Evolutionary conservation across 1,140 invertebrate species (phyloP).

Genomic region (Leptestheria dahalacensis): DNA sequence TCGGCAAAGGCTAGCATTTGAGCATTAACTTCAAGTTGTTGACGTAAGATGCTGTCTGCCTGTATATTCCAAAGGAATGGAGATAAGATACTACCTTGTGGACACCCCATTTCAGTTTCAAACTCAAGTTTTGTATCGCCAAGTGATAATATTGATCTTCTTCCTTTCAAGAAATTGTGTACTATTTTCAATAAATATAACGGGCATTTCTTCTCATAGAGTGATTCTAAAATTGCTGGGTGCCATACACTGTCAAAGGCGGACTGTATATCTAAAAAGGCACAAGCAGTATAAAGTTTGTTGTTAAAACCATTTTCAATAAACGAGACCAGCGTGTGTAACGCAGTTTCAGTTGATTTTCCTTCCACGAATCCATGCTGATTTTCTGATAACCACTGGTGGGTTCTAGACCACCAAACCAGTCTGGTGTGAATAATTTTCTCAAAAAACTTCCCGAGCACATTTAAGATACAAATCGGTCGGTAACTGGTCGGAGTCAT

Average conservation of each 20-base stretch:
- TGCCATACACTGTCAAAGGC: not conserved
- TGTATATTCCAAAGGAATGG: not conserved
- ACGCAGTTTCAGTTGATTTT: not conserved
- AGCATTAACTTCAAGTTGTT: not conserved
- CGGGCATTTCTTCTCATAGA: not conserved
- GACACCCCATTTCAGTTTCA: not conserved
- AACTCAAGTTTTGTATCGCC: not conserved
- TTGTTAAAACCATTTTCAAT: constrained; percentile 3
- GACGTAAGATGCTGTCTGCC: not conserved
- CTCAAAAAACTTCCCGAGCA: not conserved
- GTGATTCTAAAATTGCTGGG: not conserved
- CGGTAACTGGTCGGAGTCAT: not conserved
- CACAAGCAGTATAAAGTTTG: not conserved
- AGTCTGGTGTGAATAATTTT: not conserved
- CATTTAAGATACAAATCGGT: not conserved
- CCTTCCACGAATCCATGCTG: not conserved
- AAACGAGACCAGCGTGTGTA: not conserved
- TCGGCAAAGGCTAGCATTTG: not conserved
- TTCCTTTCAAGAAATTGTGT: not conserved
- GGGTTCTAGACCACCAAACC: not conserved
- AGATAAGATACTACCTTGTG: not conserved
- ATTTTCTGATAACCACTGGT: not conserved
- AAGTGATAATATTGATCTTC: not conserved
- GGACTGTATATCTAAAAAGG: not conserved
- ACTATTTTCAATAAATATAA: not conserved